Evolutionary conservation across 2,797 vertebrate genomes (phyloP).

Genomic region (Hipposideros larvatus): DNA sequence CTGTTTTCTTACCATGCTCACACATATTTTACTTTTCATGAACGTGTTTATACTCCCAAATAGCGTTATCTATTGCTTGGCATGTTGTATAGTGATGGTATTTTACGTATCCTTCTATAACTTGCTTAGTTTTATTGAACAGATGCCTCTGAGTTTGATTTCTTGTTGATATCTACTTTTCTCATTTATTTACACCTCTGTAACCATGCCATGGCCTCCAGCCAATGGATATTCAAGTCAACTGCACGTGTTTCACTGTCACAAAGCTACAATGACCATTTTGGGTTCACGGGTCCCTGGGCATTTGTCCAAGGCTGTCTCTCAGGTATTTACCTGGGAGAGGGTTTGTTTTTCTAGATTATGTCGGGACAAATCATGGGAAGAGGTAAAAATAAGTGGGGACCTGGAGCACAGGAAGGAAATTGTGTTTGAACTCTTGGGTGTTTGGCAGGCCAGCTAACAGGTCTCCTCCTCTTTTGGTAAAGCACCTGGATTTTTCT

Average conservation of each 20-base stretch:
- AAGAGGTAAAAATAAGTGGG: accelerated
- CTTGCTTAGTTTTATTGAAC: background rate
- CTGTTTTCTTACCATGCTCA: background rate
- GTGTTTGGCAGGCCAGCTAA: too few species aligned
- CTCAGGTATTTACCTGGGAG: background rate
- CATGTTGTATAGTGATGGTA: background rate
- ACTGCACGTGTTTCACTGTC: accelerated
- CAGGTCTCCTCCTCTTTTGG: background rate
- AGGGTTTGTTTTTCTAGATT: background rate
- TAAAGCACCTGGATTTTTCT: background rate
- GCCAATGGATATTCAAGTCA: background rate
- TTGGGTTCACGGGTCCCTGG: background rate
- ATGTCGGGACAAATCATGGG: background rate
- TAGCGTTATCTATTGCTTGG: background rate
- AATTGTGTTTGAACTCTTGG: accelerated
- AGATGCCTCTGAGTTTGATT: background rate
- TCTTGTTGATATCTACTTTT: background rate
- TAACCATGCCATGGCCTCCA: too few species aligned
- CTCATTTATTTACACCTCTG: background rate
- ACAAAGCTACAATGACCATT: background rate
- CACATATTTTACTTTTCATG: background rate
- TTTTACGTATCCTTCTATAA: background rate
- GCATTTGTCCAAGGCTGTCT: background rate
- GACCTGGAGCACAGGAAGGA: background rate
- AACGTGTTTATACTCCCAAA: background rate